Evolutionary conservation across 2,113 vertebrate genomes (phyloP), one percentile per base, ranked within the genome.

Genomic region (Telmatochromis sp.): DNA sequence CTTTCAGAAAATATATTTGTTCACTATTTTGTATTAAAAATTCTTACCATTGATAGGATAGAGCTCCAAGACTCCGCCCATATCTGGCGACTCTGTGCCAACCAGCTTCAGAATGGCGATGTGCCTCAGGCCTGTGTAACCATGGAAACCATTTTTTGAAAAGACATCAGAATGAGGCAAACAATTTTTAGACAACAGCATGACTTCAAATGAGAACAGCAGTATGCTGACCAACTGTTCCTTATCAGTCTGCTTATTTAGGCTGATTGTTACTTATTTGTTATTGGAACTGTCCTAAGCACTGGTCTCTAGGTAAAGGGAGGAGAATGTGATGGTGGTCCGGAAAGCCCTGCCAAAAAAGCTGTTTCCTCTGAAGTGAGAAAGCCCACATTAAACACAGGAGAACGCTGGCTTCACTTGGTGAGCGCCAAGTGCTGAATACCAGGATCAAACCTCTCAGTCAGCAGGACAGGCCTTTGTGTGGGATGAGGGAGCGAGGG

Each of bases 41-140:
- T 37, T 68, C 97, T 98, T 95, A 99, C 99, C 98, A 6, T 99
- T 99, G 92, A 99, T 99, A 3, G 99, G 98, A 86, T 98, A 99
- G 7, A 99, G 93, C 88, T 99, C 98, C 95, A 99, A 90, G 86
- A 99, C 97, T 58, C 99, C 99, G 15, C 97, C 97, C 92, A 96
- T 96, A 35, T 98, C 96, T 33, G 95, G 92, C 19, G 95, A 87
- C 55, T 98, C 97, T 2, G 97, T 92, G 3, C 99, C 98, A 60
- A 97, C 94, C 93, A 99, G 88, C 94, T 98, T 99, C 91, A 99
- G 96, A 83, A 99, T 89, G 35, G 98, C 98, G 83, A 99, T 97
- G 89, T 99, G 98, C 45, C 98, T 97, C 89, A 99, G 95, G 95
- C 98, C 99, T 99, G 26, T 3, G 65, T 87, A 9, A 15, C 85